Evolutionary conservation across 2,113 vertebrate genomes (phyloP).

Genomic region (Platichthys stellatus): DNA sequence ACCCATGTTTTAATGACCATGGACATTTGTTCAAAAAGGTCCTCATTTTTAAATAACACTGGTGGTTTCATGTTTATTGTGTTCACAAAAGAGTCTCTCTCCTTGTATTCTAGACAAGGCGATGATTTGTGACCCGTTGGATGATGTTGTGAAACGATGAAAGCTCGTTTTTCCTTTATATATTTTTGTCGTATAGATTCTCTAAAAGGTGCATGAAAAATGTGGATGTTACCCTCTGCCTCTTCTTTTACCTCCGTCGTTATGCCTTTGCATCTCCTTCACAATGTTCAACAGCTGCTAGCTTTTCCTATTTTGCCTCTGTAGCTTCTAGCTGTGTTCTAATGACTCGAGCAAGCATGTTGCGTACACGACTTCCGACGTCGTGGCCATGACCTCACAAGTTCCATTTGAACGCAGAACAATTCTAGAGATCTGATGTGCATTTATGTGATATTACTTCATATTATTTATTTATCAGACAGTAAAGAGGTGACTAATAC

Average conservation of each 20-base stretch:
- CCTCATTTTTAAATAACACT: background rate
- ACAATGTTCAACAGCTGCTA: background rate
- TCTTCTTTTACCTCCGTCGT: background rate
- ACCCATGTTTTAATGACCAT: slow-evolving; percentile 52
- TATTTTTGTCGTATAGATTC: too few species aligned
- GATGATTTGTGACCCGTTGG: background rate
- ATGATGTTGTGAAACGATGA: background rate
- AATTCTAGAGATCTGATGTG: slow-evolving; percentile 6
- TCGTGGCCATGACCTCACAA: background rate
- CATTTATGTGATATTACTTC: slow-evolving; percentile 24
- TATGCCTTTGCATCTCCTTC: background rate
- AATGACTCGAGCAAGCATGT: background rate
- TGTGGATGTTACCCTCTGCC: background rate
- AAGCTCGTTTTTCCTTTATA: too few species aligned
- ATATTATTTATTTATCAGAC: background rate
- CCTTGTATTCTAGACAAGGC: too few species aligned
- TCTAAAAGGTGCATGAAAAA: too few species aligned
- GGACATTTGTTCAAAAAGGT: slow-evolving; percentile 31
- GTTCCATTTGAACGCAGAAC: background rate
- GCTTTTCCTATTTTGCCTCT: too few species aligned
- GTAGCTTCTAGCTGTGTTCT: background rate
- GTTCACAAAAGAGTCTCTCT: background rate
- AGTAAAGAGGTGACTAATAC: slow-evolving; percentile 3
- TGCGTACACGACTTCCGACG: background rate
- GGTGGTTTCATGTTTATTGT: background rate